These are phyloP conservation scores for Synanthedon myopaeformis DNA, from an alignment of 2,888 invertebrate genomes.

Conservation along the genomic window DNA sequence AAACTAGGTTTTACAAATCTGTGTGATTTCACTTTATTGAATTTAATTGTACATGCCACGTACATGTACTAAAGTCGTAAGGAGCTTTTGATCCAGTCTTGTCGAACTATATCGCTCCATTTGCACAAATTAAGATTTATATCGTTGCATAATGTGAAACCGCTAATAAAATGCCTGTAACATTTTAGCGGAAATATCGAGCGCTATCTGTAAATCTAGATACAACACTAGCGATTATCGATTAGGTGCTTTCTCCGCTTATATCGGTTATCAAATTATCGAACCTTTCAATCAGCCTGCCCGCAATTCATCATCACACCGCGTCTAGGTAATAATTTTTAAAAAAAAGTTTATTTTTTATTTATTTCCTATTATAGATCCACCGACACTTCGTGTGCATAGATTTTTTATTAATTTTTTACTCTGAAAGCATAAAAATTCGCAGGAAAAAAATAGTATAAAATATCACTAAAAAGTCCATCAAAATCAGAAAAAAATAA, in stretches of 20 bases:
- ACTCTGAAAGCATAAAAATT: too few species aligned
- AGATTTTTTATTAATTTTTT: too few species aligned
- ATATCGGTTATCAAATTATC: conserved; percentile 16
- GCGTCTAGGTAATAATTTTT: background rate
- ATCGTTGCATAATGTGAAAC: background rate
- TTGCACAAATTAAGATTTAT: background rate
- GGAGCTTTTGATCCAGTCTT: background rate
- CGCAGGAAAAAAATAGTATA: too few species aligned
- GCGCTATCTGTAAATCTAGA: conserved; percentile 4
- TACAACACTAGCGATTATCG: conserved; percentile 24
- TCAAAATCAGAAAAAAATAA: too few species aligned
- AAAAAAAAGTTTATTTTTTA: background rate
- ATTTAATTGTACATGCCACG: too few species aligned
- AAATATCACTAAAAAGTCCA: too few species aligned
- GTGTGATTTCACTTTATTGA: too few species aligned
- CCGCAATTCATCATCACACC: conserved; percentile 1
- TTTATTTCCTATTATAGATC: too few species aligned
- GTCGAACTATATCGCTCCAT: background rate
- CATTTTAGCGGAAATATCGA: conserved; percentile 4
- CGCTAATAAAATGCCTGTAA: background rate
- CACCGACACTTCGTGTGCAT: too few species aligned
- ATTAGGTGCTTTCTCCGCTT: conserved; percentile 31
- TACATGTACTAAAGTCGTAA: too few species aligned
- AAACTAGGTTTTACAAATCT: too few species aligned
- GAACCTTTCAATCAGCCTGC: conserved; percentile 21